These are phyloP conservation scores for Eira barbara DNA, from an alignment of 2,113 vertebrate species.

Conservation along the genomic window DNA sequence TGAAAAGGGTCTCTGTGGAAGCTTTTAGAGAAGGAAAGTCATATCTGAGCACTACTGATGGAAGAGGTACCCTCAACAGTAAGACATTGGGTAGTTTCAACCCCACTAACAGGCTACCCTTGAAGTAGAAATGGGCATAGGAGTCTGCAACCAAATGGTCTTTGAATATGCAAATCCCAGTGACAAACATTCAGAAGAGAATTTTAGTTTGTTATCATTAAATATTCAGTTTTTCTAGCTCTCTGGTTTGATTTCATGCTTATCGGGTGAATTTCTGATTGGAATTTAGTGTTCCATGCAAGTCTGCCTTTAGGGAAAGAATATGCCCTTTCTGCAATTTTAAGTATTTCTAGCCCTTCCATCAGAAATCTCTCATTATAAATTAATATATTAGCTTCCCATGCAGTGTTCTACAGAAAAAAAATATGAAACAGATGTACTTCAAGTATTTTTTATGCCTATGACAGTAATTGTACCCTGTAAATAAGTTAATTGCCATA, in stretches of 20 bases:
- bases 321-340: background rate
- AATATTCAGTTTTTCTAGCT: slow-evolving; percentile 7
- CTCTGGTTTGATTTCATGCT: background rate
- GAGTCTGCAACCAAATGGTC: background rate
- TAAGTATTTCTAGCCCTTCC: background rate
- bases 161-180: background rate
- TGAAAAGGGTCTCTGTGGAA: background rate
- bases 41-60: background rate
- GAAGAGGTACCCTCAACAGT: background rate
- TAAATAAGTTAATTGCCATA: slow-evolving; percentile 5
- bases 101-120: background rate
- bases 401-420: background rate
- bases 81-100: background rate
- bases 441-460: slow-evolving; percentile 4
- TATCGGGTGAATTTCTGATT: background rate
- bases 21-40: background rate
- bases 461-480: background rate
- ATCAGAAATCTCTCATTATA: background rate
- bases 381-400: background rate
- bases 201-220: background rate
- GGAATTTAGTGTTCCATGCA: slow-evolving; percentile 17
- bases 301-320: slow-evolving; percentile 23
- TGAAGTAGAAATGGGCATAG: background rate
- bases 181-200: background rate
- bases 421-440: background rate